These are phyloP conservation scores for Platorchestia sp. DNA, from an alignment of 1,140 invertebrate genomes.

Conservation along the genomic window DNA sequence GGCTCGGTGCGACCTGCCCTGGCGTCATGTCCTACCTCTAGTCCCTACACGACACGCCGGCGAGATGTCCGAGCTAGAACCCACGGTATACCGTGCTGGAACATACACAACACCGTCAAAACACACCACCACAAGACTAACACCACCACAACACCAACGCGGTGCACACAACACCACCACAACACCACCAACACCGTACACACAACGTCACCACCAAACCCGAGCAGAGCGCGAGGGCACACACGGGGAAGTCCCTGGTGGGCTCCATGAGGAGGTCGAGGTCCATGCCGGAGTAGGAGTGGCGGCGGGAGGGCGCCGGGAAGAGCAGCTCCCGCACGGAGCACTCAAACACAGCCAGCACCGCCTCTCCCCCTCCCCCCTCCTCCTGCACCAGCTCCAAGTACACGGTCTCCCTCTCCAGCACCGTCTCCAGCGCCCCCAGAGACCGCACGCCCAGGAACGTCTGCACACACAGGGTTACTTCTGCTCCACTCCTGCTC, in stretches of 20 bases:
- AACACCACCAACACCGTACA: too few species aligned
- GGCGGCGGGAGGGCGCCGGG: slow-evolving; percentile 58
- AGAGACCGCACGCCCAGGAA: slow-evolving; percentile 64
- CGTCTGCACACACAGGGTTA: slow-evolving; percentile 43
- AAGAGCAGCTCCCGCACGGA: slow-evolving; percentile 64
- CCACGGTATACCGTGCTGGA: too few species aligned
- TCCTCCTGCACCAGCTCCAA: slow-evolving; percentile 66
- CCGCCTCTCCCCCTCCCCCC: slow-evolving; percentile 63
- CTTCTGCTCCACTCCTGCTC: neutral
- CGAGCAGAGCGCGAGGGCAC: neutral
- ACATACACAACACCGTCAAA: too few species aligned
- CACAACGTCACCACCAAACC: too few species aligned
- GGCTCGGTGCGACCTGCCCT: too few species aligned
- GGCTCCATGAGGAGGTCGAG: slow-evolving; percentile 66
- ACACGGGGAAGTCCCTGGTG: slow-evolving; percentile 65
- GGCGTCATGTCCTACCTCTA: too few species aligned
- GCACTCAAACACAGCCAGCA: slow-evolving; percentile 66
- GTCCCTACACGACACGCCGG: too few species aligned
- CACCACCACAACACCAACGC: too few species aligned
- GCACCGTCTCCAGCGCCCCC: slow-evolving; percentile 63
- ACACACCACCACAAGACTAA: too few species aligned
- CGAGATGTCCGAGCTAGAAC: too few species aligned
- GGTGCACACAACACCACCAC: too few species aligned
- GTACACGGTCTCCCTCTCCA: slow-evolving; percentile 65
- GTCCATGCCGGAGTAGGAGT: slow-evolving; percentile 65